These are phyloP conservation scores for Penaeus indicus DNA, from an alignment of 1,140 invertebrate species.

Conservation along the genomic window DNA sequence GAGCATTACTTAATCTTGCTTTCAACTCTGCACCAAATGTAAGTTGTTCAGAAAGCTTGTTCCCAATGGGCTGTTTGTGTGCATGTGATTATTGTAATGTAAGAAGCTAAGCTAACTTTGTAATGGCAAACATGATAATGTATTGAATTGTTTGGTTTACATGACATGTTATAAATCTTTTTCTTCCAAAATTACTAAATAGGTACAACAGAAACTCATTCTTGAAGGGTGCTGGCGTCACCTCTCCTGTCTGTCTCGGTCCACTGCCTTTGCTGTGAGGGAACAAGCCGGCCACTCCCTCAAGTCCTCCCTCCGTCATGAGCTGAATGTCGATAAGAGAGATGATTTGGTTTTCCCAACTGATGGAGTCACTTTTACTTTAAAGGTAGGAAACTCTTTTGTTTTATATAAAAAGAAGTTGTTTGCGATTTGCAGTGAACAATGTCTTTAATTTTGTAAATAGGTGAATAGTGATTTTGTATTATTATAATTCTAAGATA, in stretches of 20 bases:
- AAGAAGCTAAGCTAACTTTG: no score
- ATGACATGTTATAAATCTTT: neutral
- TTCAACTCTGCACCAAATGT: conserved; percentile 68
- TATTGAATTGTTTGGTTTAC: neutral
- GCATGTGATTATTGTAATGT: neutral
- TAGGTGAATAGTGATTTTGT: neutral
- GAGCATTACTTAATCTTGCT: conserved; percentile 69
- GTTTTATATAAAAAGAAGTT: neutral
- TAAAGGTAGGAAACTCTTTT: conserved; percentile 59
- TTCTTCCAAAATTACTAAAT: conserved; percentile 54
- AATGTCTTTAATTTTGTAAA: neutral
- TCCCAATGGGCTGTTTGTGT: neutral
- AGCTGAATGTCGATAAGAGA: conserved; percentile 82
- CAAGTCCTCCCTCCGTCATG: conserved; percentile 86
- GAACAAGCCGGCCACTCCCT: conserved; percentile 87
- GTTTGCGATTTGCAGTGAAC: neutral
- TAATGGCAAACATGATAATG: neutral
- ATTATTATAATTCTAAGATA: neutral
- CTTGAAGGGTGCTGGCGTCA: conserved; percentile 87
- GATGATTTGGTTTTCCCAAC: conserved; percentile 85
- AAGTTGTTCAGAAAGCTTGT: conserved; percentile 21
- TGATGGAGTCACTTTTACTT: conserved; percentile 78
- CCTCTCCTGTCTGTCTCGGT: conserved; percentile 76
- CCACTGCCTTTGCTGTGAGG: conserved; percentile 82
- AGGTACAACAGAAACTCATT: conserved; percentile 83